Evolutionary conservation across 2,113 vertebrate genomes (phyloP), one percentile per base, ranked within the genome.

Genomic region (Rhipidura dahli): DNA sequence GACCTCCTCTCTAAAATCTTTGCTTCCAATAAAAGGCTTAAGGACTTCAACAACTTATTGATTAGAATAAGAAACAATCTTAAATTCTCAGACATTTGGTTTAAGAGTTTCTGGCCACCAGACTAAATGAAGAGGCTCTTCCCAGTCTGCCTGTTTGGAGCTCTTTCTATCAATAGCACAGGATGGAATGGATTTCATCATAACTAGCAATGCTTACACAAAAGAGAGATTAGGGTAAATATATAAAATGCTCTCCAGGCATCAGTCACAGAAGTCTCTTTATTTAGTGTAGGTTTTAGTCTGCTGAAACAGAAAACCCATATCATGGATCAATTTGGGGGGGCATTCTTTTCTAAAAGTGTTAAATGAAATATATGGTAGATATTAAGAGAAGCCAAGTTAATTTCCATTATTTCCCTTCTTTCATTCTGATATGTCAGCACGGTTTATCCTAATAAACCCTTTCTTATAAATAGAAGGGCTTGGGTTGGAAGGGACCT

Each of bases 21-120:
- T 59, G 30, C 33, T 88, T 92, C 87, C 83, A 91, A 56, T 91
- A 53, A 75, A 81, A 70, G 39, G 45, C 75, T 77, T 80, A 65
- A 83, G 66, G 15, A 83, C 75, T 83, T 81, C 61, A 87, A 65
- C 42, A 35, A 21, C 27, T 82, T 90, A 73, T 23, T 80, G 56
- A n/a, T 64, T 53, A 63, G 51, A 84, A 90, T 42, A 73, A 80
- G 39, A 96, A 93, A 40, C 27, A 83, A 88, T 83, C 50, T 82
- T 72, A 80, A 64, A 28, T 80, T 89, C 45, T 83, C 44, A 75
- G 79, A 50, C 12, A n/a, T 76, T 72, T 6, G 6, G 30, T 73
- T 88, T 83, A 71, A 84, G 16, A 53, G 5, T 95, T 87, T 24
- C 75, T 91, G 44, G 59, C 27, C 33, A 75, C 15, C 35, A 73